Conservation (phyloP, 2,113 vertebrate genomes). For the Tapirus terrestris region DNA sequence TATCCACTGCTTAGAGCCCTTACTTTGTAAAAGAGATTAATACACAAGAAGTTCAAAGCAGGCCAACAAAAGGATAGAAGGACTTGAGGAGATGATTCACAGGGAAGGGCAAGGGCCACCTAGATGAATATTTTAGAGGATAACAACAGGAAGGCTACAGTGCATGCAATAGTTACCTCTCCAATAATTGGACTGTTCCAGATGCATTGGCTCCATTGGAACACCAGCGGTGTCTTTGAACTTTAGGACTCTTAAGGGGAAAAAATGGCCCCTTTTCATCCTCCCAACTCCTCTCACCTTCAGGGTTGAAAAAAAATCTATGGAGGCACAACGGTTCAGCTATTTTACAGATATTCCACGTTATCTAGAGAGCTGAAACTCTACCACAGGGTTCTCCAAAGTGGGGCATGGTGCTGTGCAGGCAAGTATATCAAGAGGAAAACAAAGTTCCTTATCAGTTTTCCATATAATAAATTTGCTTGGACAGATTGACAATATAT, state of each 20-base stretch:
- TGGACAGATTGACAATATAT: constrained; percentile 71
- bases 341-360: constrained; percentile 18
- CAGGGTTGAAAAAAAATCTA: constrained; percentile 8
- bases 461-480: constrained; percentile 55
- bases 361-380: constrained; percentile 54
- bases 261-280: background rate
- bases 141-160: background rate
- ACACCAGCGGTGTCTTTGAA: constrained; percentile 57
- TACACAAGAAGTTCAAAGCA: constrained; percentile 53
- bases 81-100: constrained; percentile 53
- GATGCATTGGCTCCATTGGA: background rate
- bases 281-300: constrained; percentile 3
- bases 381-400: constrained; percentile 37
- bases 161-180: background rate
- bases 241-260: background rate
- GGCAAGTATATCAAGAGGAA: constrained; percentile 56
- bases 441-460: constrained; percentile 66
- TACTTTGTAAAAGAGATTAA: constrained; percentile 1
- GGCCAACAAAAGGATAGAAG: constrained; percentile 32
- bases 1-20: background rate
- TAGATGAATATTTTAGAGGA: background rate
- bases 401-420: background rate
- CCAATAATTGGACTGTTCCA: background rate
- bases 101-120: constrained; percentile 28
- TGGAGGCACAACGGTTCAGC: background rate